Conservation (phyloP, 2,797 vertebrate genomes). For the Apodemus agrarius region DNA sequence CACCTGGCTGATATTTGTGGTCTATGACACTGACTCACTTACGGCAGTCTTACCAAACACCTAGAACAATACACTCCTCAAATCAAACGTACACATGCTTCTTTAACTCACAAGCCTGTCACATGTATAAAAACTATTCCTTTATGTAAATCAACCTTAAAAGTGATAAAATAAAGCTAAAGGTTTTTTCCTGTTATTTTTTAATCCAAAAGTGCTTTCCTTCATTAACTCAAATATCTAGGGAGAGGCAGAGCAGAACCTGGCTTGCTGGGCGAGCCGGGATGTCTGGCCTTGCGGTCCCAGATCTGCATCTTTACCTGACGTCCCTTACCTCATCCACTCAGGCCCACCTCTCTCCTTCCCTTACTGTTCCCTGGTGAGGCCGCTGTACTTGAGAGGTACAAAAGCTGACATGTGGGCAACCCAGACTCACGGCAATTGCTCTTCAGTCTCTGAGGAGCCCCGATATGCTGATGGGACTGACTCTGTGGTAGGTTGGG, state of each 20-base stretch:
- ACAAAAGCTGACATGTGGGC: neutral
- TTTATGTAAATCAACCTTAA: neutral
- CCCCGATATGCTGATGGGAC: neutral
- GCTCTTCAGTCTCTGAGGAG: neutral
- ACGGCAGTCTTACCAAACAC: neutral
- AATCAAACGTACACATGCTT: neutral
- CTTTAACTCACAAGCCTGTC: neutral
- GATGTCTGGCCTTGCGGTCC: neutral
- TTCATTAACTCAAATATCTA: neutral
- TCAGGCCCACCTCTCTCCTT: neutral
- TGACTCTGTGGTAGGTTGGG: neutral
- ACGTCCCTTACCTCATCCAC: rapidly evolving
- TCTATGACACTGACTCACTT: neutral
- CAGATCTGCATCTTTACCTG: neutral
- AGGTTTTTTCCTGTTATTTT: neutral
- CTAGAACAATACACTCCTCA: neutral
- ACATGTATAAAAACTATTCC: neutral
- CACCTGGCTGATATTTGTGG: neutral
- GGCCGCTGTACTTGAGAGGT: neutral
- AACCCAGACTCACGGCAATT: neutral
- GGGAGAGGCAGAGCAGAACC: neutral
- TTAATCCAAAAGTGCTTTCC: neutral
- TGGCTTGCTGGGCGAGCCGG: neutral
- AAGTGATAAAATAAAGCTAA: neutral
- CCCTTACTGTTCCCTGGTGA: neutral